Conservation (phyloP, 2,888 invertebrate species). For the Agrotis ipsilon region DNA sequence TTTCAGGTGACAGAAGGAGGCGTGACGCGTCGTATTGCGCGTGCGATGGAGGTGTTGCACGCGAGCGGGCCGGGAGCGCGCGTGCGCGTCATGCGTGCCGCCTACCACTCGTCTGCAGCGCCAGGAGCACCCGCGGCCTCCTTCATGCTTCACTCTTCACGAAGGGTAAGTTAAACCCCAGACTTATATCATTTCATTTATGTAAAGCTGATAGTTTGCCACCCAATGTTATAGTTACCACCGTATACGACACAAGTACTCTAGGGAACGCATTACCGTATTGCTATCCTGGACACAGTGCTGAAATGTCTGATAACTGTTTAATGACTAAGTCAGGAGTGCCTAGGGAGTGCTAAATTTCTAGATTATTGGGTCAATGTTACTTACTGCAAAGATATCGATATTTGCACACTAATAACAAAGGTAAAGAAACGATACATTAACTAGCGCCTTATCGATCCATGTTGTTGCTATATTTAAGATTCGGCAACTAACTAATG, state of each 20-base stretch:
- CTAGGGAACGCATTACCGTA: not conserved
- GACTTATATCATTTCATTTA: not conserved
- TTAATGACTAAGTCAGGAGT: conserved; percentile 44
- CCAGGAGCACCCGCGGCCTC: conserved; percentile 85
- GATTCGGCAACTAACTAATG: not conserved
- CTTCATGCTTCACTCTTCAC: conserved; percentile 86
- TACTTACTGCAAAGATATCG: conserved; percentile 23
- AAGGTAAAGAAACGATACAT: conserved; percentile 12
- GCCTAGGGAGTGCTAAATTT: conserved; percentile 11
- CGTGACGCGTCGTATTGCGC: conserved; percentile 88
- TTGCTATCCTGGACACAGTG: not conserved
- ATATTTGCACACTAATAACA: conserved; percentile 29
- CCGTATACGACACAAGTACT: not conserved
- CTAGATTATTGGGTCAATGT: conserved; percentile 37
- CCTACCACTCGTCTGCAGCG: conserved; percentile 87
- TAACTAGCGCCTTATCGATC: conserved; percentile 17
- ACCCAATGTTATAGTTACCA: not conserved
- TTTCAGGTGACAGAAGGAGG: conserved; percentile 87
- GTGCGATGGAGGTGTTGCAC: conserved; percentile 93
- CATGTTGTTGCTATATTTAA: not conserved
- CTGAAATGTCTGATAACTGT: conserved; percentile 5
- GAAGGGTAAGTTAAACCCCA: conserved; percentile 75
- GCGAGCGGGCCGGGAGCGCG: conserved; percentile 93
- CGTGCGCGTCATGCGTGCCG: conserved; percentile 93
- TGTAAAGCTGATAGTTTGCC: not conserved